Evolutionary conservation across 2,888 invertebrate species (phyloP).

Genomic region (Acanthosepion lycidas): DNA sequence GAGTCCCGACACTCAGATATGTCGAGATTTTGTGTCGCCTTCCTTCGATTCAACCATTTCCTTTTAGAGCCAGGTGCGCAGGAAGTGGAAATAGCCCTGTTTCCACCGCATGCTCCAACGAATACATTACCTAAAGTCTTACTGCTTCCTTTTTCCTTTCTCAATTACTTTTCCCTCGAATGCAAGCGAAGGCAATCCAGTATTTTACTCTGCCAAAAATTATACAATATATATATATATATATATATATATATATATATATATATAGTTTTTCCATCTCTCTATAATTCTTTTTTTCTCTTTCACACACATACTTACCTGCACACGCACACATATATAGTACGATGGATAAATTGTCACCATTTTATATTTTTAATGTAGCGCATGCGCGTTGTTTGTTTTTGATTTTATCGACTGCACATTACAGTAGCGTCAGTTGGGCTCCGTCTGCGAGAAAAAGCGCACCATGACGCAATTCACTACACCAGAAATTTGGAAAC

Average conservation of each 20-base stretch:
- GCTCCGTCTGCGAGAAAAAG: too few relatives aligned
- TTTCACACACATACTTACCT: too few relatives aligned
- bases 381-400: too few relatives aligned
- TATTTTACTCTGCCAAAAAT: too few relatives aligned
- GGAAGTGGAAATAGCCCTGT: background rate
- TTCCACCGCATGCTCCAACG: background rate
- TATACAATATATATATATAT: background rate
- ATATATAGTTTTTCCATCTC: background rate
- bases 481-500: too few relatives aligned
- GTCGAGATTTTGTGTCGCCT: background rate
- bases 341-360: too few relatives aligned
- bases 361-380: too few relatives aligned
- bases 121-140: background rate
- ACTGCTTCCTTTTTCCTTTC: background rate
- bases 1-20: background rate
- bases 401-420: too few relatives aligned
- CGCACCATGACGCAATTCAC: too few relatives aligned
- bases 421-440: too few relatives aligned
- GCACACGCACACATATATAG: too few relatives aligned
- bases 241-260: background rate
- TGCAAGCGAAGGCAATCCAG: too few relatives aligned
- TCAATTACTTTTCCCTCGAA: background rate
- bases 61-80: conserved; percentile 10
- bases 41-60: conserved; percentile 15
- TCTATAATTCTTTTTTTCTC: background rate